These are phyloP conservation scores for Dendrophyllia cribrosa DNA, from an alignment of 64 coral and sea anemone species.

Conservation along the genomic window DNA sequence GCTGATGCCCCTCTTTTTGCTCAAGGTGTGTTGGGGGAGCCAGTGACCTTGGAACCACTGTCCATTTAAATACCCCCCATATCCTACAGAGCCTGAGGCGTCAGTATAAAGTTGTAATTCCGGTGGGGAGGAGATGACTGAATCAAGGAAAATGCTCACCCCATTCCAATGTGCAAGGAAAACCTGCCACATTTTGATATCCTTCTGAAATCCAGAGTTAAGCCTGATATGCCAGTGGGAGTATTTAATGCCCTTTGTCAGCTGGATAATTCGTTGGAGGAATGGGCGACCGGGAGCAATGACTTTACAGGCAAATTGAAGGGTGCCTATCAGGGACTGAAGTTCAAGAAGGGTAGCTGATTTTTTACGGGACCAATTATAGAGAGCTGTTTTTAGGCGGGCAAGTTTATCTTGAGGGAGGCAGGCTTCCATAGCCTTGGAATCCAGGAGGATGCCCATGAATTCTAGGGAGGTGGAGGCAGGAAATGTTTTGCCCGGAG, in stretches of 20 bases:
- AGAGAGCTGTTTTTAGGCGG: background rate
- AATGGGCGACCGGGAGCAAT: constrained; percentile 20
- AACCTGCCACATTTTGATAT: constrained; percentile 40
- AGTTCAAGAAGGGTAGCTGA: background rate
- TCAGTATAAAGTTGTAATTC: background rate
- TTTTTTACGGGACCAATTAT: background rate
- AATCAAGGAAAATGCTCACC: background rate
- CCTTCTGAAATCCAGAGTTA: background rate
- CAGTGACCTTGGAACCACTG: constrained; percentile 38
- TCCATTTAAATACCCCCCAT: background rate
- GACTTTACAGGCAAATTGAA: constrained; percentile 37
- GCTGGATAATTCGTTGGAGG: constrained; percentile 28
- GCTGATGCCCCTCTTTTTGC: background rate
- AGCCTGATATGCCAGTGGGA: constrained; percentile 10
- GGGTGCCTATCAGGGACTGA: constrained; percentile 41
- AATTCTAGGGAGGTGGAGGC: constrained; percentile 30
- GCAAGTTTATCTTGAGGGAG: constrained; percentile 22
- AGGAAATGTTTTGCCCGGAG: background rate
- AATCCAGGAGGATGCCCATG: constrained; percentile 48
- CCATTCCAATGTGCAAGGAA: constrained; percentile 23
- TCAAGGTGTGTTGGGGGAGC: background rate
- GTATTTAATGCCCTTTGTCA: background rate
- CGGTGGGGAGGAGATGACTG: background rate
- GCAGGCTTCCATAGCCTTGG: constrained; percentile 10
- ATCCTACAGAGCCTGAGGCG: constrained; percentile 27